These are phyloP conservation scores for Poeciliopsis turrubarensis DNA, from an alignment of 2,113 vertebrate species.

Conservation along the genomic window DNA sequence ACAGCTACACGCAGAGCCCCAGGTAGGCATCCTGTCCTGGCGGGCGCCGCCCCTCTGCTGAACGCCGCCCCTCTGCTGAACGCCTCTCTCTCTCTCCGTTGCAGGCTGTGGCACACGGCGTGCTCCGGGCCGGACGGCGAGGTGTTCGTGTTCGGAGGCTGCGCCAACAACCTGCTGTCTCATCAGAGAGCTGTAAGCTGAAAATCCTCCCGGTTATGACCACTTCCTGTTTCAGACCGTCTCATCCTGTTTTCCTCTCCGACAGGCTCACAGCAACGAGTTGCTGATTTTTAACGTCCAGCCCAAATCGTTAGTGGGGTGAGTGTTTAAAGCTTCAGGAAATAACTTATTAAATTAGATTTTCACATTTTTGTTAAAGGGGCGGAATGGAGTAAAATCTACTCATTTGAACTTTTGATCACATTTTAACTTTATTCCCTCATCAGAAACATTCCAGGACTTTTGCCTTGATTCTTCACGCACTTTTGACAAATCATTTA, in stretches of 20 bases:
- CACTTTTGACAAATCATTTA: too few relatives aligned
- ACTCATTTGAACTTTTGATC: too few relatives aligned
- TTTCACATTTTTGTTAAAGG: too few relatives aligned
- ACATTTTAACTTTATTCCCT: too few relatives aligned
- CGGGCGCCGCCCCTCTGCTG: too few relatives aligned
- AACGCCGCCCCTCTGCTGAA: background rate
- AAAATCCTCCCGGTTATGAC: background rate
- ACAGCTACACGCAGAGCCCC: slow-evolving; percentile 87
- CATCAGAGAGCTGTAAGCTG: slow-evolving; percentile 90
- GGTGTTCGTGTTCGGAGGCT: slow-evolving; percentile 96
- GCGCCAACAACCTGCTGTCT: slow-evolving; percentile 94
- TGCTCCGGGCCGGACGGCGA: slow-evolving; percentile 92
- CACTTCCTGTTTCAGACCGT: background rate
- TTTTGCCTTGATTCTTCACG: too few relatives aligned
- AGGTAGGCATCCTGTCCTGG: slow-evolving; percentile 77
- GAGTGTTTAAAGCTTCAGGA: slow-evolving; percentile 47
- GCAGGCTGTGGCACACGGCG: slow-evolving; percentile 95
- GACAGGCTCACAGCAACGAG: slow-evolving; percentile 94
- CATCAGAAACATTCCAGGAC: too few relatives aligned
- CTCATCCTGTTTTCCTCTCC: background rate
- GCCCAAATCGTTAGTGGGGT: slow-evolving; percentile 92
- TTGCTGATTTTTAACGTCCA: slow-evolving; percentile 91
- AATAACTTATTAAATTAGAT: too few relatives aligned
- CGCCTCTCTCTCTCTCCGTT: slow-evolving; percentile 13
- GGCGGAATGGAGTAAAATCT: too few relatives aligned